Base-by-base conservation (phyloP, 2,113 vertebrate genomes). In the Prietella phreatophila region DNA sequence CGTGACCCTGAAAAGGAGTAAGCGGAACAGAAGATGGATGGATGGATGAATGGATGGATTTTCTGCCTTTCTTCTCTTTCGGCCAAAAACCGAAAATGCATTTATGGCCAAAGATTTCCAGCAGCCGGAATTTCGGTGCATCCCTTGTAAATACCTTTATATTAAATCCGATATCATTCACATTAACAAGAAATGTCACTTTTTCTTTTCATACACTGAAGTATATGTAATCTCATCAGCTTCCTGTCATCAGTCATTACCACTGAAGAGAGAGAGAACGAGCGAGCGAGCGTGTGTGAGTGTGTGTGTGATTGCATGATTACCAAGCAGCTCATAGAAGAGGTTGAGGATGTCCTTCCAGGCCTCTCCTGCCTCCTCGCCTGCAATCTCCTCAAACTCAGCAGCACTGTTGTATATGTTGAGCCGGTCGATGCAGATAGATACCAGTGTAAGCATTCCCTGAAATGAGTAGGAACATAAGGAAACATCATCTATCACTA, bases 281-380 rank as follows among this genome's bases (percentile, higher is more conserved):
- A 47, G 42, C 5, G 42, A 47, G 42, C 5, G 42, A 47, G 42
- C 5, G 42, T 7, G 42, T 0, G 42, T 15, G 27, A 20, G 36
- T 67, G 25, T 27, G 33, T 39, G 10, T 81, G 9, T 85, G 25
- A 55, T 53, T 63, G 69, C 13, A 69, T 15, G 82, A 94, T 95
- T 93, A 99, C 98, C 97, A 89, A 99, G 91, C 36, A 99, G 94
- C 93, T 97, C 96, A 89, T 99, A 99, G 61, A 99, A 96, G 20
- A 98, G 97, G 94, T 97, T 98, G 88, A 98, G 94, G 69, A 98
- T 97, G 94, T 98, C 96, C 92, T 99, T 99, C 97, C 97, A 97
- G 5, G 97, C 95, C 30, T 94, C 93, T 22, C 96, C 95, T 0
- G 95, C 96, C 89, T 97, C 96, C 91, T 98, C 97, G 67, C 97